Base-by-base conservation (phyloP, 2,797 vertebrate genomes). In the Adelosebastes latens region DNA sequence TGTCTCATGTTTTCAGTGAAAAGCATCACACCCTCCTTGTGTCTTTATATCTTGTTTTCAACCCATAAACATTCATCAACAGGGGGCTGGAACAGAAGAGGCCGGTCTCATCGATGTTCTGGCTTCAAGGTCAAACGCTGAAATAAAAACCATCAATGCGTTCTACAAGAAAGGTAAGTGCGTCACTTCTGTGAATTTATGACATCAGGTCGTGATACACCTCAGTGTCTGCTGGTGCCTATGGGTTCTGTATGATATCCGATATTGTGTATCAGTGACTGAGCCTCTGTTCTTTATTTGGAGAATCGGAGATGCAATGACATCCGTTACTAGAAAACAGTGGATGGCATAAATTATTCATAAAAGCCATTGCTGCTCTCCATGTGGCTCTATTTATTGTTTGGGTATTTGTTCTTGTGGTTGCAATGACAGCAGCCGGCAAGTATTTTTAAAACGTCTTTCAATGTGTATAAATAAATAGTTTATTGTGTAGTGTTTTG, bases 81-180 rank as follows among this genome's bases (percentile, higher is more conserved):
- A 99, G 99, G 99, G 98, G 1, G 97, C 97, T 12, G 99, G 99
- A 34, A 99, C 99, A 0, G 98, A 99, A 13, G 99, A 99, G 81
- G 97, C 97, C 2, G 96, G 96, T 89, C 96, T 99, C 85, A 96
- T 98, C 12, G 98, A 99, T 81, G 97, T 99, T 82, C 94, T 99
- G 72, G 97, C 98, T 18, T 98, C 99, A 64, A 97, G 98, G 84
- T 91, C 87, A 4, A 96, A 96, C 0, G 78, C 64, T 1, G 98
- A 99, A 93, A 95, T 98, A 13, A 94, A 63, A 58, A 77, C 69
- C 84, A 96, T 99, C 79, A 96, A 80, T 0, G 90, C 92, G 2
- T 87, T 89, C 85, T 99, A 98, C 89, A 95, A 94, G 72, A 91
- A 93, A 72, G 92, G 99, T 99, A 91, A 78, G 29, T 4, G 53